phyloP scores from a whole-genome alignment of 2,113 vertebrate species.

The Hydrochoerus hydrochaeris region DNA sequence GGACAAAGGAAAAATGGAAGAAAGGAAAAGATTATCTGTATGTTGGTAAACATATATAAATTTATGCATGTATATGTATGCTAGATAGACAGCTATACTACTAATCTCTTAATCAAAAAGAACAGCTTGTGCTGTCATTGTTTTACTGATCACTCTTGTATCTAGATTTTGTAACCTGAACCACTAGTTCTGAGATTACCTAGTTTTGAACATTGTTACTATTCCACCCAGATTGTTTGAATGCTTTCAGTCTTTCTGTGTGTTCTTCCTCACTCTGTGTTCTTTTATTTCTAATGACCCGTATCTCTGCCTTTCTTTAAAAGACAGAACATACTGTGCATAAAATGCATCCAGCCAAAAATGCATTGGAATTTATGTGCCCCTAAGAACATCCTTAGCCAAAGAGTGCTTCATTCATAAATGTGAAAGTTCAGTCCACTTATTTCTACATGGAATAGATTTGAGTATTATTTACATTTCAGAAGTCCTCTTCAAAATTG shows the following conservation, averaged over 20 bases:
- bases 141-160: too few species aligned
- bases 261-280: neutral
- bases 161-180: too few species aligned
- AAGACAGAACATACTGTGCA: neutral
- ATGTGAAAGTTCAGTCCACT: neutral
- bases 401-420: neutral
- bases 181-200: too few species aligned
- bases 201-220: neutral
- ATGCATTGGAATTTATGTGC: neutral
- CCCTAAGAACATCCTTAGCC: neutral
- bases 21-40: too few species aligned
- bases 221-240: neutral
- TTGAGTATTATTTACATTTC: neutral
- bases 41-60: too few species aligned
- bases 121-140: too few species aligned
- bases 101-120: too few species aligned
- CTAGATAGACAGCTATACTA: too few species aligned
- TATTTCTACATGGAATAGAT: neutral
- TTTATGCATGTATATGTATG: too few species aligned
- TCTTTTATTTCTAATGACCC: neutral
- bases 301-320: neutral
- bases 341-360: neutral
- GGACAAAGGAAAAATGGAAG: too few species aligned
- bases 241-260: neutral
- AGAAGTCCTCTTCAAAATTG: neutral